Percentiles rank a stretch among this genome's conserved stretches.
Evolutionary conservation across 2,888 invertebrate genomes (phyloP).

Genomic region (Caradrina kadenii): DNA sequence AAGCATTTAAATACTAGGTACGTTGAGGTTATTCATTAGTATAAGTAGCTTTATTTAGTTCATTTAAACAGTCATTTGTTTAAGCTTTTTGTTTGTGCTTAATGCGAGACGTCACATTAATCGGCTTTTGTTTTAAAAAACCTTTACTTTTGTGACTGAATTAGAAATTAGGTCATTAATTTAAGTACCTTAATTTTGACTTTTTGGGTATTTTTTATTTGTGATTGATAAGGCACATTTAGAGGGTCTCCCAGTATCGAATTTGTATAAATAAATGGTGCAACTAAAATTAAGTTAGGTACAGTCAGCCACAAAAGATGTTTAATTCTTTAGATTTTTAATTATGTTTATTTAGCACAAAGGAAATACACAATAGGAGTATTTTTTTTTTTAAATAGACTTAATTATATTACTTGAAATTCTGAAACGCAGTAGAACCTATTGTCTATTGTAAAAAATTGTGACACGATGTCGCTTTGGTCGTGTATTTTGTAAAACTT

Average conservation of each 20-base stretch:
- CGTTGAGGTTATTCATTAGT: slow-evolving; percentile 48
- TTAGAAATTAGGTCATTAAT: slow-evolving; percentile 31
- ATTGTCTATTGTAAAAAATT: no score
- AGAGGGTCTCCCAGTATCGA: neutral
- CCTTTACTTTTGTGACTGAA: slow-evolving; percentile 24
- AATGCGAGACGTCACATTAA: slow-evolving; percentile 31
- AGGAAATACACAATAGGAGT: no score
- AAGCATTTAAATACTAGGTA: slow-evolving; percentile 42
- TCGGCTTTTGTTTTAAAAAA: slow-evolving; percentile 37
- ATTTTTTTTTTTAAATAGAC: no score
- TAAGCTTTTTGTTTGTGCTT: slow-evolving; percentile 50
- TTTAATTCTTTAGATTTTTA: neutral
- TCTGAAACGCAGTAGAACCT: no score
- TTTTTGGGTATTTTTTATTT: slow-evolving; percentile 15
- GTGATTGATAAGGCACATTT: neutral
- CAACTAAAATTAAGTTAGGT: neutral
- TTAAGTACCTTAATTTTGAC: slow-evolving; percentile 11
- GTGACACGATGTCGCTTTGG: no score
- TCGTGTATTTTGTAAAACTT: no score
- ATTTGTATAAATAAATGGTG: neutral
- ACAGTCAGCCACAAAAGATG: neutral
- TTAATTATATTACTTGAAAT: no score
- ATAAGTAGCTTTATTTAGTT: slow-evolving; percentile 46
- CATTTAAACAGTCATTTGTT: slow-evolving; percentile 44
- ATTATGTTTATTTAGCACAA: neutral